Conservation (phyloP, 2,888 invertebrate genomes). For the Torymus auratus region DNA sequence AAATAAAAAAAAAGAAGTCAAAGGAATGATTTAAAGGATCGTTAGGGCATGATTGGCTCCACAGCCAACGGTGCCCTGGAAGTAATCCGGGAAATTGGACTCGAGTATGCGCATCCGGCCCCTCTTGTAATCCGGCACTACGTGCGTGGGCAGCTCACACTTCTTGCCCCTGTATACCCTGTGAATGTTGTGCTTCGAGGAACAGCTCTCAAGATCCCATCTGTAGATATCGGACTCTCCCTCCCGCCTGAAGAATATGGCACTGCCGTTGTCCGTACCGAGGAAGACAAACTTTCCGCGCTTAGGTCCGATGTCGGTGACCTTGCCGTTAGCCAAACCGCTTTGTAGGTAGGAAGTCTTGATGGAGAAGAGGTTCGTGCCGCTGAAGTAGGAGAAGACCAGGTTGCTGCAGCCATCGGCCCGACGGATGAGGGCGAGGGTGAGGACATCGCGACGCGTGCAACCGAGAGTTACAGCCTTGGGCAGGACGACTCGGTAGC, state of each 20-base stretch:
- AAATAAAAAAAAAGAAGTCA: no score
- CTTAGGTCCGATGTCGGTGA: constrained; percentile 80
- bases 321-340: constrained; percentile 79
- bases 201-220: constrained; percentile 79
- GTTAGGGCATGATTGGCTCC: constrained; percentile 80
- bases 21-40: constrained; percentile 63
- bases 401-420: constrained; percentile 80
- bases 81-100: constrained; percentile 82
- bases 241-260: constrained; percentile 81
- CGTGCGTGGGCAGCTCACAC: constrained; percentile 80
- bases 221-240: constrained; percentile 80
- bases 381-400: constrained; percentile 82
- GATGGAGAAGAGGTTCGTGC: constrained; percentile 82
- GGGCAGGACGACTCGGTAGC: constrained; percentile 81
- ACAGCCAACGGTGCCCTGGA: constrained; percentile 81
- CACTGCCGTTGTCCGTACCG: constrained; percentile 81
- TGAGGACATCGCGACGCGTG: constrained; percentile 79
- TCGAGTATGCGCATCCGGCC: constrained; percentile 80
- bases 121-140: constrained; percentile 79
- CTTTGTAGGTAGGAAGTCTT: constrained; percentile 81
- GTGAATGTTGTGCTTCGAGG: constrained; percentile 77
- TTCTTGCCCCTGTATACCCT: constrained; percentile 78
- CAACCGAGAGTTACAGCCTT: constrained; percentile 76
- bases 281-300: constrained; percentile 80
- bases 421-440: constrained; percentile 81